Percentiles rank a stretch among this genome's conserved stretches.
phyloP scores from a whole-genome alignment of 92 coral and sea anemone genomes.

The Pocillopora grandis region DNA sequence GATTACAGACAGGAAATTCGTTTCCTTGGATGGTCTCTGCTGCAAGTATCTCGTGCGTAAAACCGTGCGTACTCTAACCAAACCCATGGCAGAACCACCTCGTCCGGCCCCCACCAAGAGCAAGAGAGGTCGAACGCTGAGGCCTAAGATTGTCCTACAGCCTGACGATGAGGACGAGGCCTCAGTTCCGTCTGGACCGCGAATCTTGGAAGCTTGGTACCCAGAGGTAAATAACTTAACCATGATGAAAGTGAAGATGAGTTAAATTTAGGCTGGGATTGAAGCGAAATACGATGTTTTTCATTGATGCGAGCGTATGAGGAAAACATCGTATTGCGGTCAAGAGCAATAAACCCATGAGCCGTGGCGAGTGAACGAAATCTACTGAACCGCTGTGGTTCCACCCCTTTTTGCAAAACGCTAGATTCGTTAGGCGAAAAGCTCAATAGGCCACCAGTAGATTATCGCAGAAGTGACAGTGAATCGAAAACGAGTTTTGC shows the following conservation, averaged over 20 bases:
- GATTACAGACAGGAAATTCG: slow-evolving; percentile 89
- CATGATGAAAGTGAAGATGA: background rate
- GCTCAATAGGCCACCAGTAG: too few relatives aligned
- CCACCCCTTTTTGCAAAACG: too few relatives aligned
- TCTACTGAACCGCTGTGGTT: too few relatives aligned
- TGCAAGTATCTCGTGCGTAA: slow-evolving; percentile 95
- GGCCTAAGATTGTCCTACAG: slow-evolving; percentile 87
- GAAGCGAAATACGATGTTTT: too few relatives aligned
- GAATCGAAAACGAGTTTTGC: too few relatives aligned
- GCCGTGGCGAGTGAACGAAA: too few relatives aligned
- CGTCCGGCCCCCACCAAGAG: slow-evolving; percentile 91
- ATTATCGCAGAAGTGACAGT: too few relatives aligned
- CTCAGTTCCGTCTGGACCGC: slow-evolving; percentile 68
- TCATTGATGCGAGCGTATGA: too few relatives aligned
- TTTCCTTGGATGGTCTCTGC: slow-evolving; percentile 83
- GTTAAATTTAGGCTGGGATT: too few relatives aligned
- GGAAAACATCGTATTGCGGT: too few relatives aligned
- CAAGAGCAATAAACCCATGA: too few relatives aligned
- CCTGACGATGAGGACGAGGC: slow-evolving; percentile 66
- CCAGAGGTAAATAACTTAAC: slow-evolving; percentile 69
- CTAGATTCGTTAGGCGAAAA: too few relatives aligned
- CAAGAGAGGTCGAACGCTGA: slow-evolving; percentile 91
- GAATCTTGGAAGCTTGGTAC: slow-evolving; percentile 94
- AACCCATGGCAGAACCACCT: slow-evolving; percentile 72
- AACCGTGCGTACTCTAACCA: slow-evolving; percentile 76